Conservation (phyloP, 53 echinoderm and acorn worm genomes). For the Patiria pectinifera region DNA sequence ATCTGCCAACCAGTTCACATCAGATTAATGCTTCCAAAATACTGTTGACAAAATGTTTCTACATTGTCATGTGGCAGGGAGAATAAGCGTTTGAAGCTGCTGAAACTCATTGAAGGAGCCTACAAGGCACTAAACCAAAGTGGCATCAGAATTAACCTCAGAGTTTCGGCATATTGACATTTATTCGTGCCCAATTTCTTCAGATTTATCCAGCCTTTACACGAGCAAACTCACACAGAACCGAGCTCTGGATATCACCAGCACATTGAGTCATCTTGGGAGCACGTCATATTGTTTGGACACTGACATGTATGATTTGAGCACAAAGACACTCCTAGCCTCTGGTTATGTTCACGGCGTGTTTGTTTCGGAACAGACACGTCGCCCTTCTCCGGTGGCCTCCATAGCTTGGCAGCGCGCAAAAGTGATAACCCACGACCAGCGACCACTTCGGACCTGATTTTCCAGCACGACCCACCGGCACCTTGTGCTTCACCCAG, state of each 20-base stretch:
- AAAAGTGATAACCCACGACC: too few relatives aligned
- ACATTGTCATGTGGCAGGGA: neutral
- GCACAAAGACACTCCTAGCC: slow-evolving; percentile 29
- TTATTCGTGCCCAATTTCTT: slow-evolving; percentile 16
- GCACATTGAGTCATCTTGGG: slow-evolving; percentile 38
- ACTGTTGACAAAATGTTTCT: too few relatives aligned
- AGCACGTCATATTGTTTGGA: slow-evolving; percentile 31
- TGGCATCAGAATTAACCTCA: neutral
- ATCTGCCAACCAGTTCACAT: too few relatives aligned
- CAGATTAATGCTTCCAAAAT: too few relatives aligned
- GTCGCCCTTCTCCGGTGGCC: slow-evolving; percentile 23
- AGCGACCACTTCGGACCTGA: neutral
- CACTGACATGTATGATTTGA: neutral
- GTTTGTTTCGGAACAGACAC: neutral
- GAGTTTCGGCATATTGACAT: neutral
- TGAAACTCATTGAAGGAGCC: slow-evolving; percentile 21
- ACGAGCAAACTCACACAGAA: neutral
- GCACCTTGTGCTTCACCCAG: neutral
- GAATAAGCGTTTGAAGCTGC: slow-evolving; percentile 47
- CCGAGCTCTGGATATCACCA: slow-evolving; percentile 5
- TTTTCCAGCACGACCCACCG: slow-evolving; percentile 8
- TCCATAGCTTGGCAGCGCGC: neutral
- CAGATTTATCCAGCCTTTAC: slow-evolving; percentile 34
- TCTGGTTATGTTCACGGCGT: slow-evolving; percentile 20
- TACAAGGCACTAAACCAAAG: neutral